phyloP scores from a whole-genome alignment of 2,113 vertebrate species.

The Python bivittatus region DNA sequence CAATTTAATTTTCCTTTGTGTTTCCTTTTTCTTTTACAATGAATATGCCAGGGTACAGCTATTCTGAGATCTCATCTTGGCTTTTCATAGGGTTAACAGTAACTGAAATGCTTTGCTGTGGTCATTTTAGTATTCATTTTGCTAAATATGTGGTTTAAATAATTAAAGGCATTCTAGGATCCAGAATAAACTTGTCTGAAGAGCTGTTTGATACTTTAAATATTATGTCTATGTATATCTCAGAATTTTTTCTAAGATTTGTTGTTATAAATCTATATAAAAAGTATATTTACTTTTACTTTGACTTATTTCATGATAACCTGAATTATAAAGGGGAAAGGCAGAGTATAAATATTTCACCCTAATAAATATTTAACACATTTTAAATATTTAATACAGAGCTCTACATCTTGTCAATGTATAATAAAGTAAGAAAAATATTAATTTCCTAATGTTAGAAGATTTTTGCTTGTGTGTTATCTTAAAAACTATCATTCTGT shows the following conservation, averaged over 20 bases:
- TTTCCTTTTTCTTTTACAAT: not conserved
- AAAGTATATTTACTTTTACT: not conserved
- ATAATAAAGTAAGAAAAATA: not conserved
- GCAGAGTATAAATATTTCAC: not conserved
- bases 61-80: not conserved
- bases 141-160: not conserved
- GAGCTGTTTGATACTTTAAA: not conserved
- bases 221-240: not conserved
- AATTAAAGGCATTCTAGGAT: not conserved
- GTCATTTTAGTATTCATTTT: not conserved
- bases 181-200: not conserved
- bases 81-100: not conserved
- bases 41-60: not conserved
- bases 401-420: conserved; percentile 1
- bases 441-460: not conserved
- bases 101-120: not conserved
- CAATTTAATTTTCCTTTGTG: not conserved
- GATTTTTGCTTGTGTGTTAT: not conserved
- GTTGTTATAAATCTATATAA: too few species aligned
- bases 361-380: not conserved
- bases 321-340: not conserved
- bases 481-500: not conserved
- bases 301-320: not conserved
- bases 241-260: not conserved
- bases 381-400: not conserved